Conservation (phyloP, 2,888 invertebrate species). For the Tachystola acroxantha region DNA sequence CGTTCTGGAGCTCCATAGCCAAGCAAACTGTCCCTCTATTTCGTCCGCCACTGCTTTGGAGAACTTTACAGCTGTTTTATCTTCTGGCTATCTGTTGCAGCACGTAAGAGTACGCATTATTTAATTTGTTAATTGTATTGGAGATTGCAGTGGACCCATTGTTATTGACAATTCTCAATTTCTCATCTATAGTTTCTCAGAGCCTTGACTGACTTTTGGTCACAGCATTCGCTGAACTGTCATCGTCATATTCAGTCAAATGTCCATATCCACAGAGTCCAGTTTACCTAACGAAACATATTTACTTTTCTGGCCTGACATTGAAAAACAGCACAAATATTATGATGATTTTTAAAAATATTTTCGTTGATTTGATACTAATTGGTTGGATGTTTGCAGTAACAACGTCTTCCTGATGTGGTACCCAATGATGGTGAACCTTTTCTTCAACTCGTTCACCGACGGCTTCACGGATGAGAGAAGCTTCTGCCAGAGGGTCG, state of each 20-base stretch:
- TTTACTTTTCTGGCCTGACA: no score
- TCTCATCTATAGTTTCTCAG: no score
- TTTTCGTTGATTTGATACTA: no score
- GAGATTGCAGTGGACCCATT: background rate
- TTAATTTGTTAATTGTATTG: no score
- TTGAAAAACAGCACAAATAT: no score
- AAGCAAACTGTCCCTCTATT: slow-evolving; percentile 73
- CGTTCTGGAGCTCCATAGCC: slow-evolving; percentile 54
- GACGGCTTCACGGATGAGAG: slow-evolving; percentile 13
- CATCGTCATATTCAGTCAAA: no score
- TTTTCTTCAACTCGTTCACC: slow-evolving; percentile 45
- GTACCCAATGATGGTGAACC: slow-evolving; percentile 73
- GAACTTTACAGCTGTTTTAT: slow-evolving; percentile 70
- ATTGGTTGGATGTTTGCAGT: slow-evolving; percentile 42
- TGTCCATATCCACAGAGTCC: no score
- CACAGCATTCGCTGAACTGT: no score
- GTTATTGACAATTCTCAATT: no score
- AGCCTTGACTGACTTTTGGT: no score
- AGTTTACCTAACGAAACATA: no score
- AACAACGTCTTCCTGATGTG: slow-evolving; percentile 71
- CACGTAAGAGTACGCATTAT: slow-evolving; percentile 78
- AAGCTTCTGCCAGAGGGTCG: slow-evolving; percentile 33
- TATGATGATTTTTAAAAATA: no score
- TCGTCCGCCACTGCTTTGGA: slow-evolving; percentile 64
- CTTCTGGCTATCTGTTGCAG: slow-evolving; percentile 78